phyloP scores from a whole-genome alignment of 2,888 invertebrate species.

The Drosophila paracracens region DNA sequence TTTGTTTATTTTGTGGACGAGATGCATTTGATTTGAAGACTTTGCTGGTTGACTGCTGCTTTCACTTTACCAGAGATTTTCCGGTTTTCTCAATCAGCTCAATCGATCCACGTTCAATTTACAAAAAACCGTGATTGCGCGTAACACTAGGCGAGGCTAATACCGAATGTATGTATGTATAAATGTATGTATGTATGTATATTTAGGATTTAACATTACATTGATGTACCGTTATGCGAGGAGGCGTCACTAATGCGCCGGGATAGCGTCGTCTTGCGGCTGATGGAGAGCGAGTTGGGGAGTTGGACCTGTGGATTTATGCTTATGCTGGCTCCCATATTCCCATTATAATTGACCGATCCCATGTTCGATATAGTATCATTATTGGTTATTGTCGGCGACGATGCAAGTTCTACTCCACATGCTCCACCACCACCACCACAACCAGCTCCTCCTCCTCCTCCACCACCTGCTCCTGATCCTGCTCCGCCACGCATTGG shows the following conservation, averaged over 20 bases:
- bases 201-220: slow-evolving; percentile 68
- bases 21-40: slow-evolving; percentile 12
- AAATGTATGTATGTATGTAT: too few relatives aligned
- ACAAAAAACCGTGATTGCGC: slow-evolving; percentile 43
- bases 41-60: background rate
- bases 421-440: background rate
- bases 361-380: slow-evolving; percentile 90
- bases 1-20: slow-evolving; percentile 42
- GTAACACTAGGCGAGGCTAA: slow-evolving; percentile 29
- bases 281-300: slow-evolving; percentile 84
- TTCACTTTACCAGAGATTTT: slow-evolving; percentile 11
- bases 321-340: slow-evolving; percentile 50
- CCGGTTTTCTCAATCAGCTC: slow-evolving; percentile 15
- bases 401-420: slow-evolving; percentile 88
- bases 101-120: slow-evolving; percentile 41
- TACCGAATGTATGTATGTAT: background rate
- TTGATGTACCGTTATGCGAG: slow-evolving; percentile 81
- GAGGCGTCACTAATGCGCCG: slow-evolving; percentile 84
- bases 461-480: background rate
- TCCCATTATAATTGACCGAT: slow-evolving; percentile 89
- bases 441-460: slow-evolving; percentile 68
- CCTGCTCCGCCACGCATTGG: slow-evolving; percentile 83
- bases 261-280: slow-evolving; percentile 83
- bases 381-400: slow-evolving; percentile 89
- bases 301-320: slow-evolving; percentile 59